These are phyloP conservation scores for Cottus gobio DNA, from an alignment of 2,113 vertebrate genomes.

Conservation along the genomic window DNA sequence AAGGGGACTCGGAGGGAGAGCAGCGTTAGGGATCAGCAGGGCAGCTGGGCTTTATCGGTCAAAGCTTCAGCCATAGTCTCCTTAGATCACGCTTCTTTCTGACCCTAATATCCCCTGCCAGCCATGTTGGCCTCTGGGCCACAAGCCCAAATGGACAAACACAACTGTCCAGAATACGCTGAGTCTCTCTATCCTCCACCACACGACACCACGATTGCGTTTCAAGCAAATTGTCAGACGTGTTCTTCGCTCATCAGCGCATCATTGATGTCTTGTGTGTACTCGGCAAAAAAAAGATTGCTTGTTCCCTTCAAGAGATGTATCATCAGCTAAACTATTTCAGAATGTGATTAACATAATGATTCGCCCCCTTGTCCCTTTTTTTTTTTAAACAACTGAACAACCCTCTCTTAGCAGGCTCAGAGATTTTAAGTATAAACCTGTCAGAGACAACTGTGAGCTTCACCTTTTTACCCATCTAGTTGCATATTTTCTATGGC, in stretches of 20 bases:
- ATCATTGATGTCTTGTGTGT: constrained; percentile 12
- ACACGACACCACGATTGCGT: constrained; percentile 33
- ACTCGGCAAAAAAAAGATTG: not conserved
- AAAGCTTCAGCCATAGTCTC: constrained; percentile 67
- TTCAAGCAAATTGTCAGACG: constrained; percentile 54
- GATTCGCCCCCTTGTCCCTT: not conserved
- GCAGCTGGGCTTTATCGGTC: constrained; percentile 65
- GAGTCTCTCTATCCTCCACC: constrained; percentile 60
- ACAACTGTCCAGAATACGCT: constrained; percentile 65
- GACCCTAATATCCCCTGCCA: constrained; percentile 78
- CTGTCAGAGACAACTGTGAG: not conserved
- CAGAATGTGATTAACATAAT: constrained; percentile 14
- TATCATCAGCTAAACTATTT: not conserved
- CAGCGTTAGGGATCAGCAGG: constrained; percentile 61
- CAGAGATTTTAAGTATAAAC: not conserved
- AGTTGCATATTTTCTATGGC: constrained; percentile 37
- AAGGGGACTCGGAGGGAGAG: constrained; percentile 36
- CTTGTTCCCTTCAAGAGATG: not conserved
- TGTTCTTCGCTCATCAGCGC: constrained; percentile 37
- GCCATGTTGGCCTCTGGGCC: constrained; percentile 66
- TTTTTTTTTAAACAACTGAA: not conserved
- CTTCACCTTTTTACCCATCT: constrained; percentile 21
- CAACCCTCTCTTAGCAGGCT: not conserved
- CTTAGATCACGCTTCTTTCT: constrained; percentile 65
- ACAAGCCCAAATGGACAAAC: constrained; percentile 63